Percentiles rank a stretch among this genome's conserved stretches.
Conservation (phyloP, 2,888 invertebrate genomes). For the Catonia carolina region DNA sequence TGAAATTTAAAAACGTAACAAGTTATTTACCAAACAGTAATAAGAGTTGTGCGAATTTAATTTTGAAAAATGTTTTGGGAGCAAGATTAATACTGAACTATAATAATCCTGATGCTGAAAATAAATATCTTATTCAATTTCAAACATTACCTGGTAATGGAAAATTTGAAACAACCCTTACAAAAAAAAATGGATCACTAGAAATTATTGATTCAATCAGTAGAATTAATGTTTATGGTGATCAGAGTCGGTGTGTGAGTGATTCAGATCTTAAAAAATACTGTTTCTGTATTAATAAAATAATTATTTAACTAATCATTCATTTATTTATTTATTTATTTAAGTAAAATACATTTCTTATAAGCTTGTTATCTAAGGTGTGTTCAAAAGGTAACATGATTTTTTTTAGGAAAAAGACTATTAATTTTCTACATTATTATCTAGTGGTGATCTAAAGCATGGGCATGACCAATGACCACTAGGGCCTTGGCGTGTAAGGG, state of each 20-base stretch:
- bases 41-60: slow-evolving; percentile 48
- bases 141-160: slow-evolving; percentile 60
- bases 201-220: slow-evolving; percentile 55
- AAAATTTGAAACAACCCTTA: slow-evolving; percentile 63
- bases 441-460: too few relatives aligned
- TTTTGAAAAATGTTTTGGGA: slow-evolving; percentile 49
- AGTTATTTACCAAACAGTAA: slow-evolving; percentile 21
- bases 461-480: too few relatives aligned
- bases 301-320: too few relatives aligned
- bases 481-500: too few relatives aligned
- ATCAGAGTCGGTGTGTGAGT: slow-evolving; percentile 49
- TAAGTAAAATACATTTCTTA: too few relatives aligned
- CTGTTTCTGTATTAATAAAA: slow-evolving; percentile 46
- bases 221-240: slow-evolving; percentile 49
- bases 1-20: slow-evolving; percentile 17
- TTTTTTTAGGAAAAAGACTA: too few relatives aligned
- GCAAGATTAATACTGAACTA: slow-evolving; percentile 47
- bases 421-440: too few relatives aligned
- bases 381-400: too few relatives aligned
- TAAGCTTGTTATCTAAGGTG: too few relatives aligned
- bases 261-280: slow-evolving; percentile 51
- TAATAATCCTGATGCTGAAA: slow-evolving; percentile 40
- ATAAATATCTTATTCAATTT: slow-evolving; percentile 60
- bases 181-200: slow-evolving; percentile 41
- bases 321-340: too few relatives aligned